phyloP scores from a whole-genome alignment of 2,888 invertebrate genomes.

The Rhyacophila evoluta region DNA sequence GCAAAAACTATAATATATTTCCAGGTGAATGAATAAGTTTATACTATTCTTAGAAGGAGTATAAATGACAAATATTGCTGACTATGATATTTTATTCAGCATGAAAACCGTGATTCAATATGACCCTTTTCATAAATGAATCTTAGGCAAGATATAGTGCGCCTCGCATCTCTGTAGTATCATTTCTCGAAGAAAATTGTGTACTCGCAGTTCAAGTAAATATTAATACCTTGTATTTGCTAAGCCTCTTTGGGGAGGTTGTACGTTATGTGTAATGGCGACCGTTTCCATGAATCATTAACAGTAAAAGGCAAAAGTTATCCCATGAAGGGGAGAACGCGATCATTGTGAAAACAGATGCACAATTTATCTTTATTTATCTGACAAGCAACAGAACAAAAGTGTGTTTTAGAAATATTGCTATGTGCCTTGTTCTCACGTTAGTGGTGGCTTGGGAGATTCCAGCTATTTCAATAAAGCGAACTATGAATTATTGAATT shows the following conservation, averaged over 20 bases:
- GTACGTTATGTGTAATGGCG: constrained; percentile 4
- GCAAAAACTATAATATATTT: too few relatives aligned
- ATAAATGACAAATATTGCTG: too few relatives aligned
- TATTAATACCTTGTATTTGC: constrained; percentile 1
- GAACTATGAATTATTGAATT: too few relatives aligned
- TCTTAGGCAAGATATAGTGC: background rate
- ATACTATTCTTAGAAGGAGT: too few relatives aligned
- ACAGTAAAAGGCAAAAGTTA: constrained; percentile 32
- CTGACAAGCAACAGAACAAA: constrained; percentile 31
- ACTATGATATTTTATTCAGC: background rate
- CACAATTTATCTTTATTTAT: constrained; percentile 47
- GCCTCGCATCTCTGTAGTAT: background rate
- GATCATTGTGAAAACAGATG: constrained; percentile 26
- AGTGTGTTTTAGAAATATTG: background rate
- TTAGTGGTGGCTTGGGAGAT: too few relatives aligned
- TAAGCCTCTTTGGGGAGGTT: background rate
- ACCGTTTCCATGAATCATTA: constrained; percentile 33
- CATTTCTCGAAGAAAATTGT: background rate
- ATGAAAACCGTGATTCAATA: background rate
- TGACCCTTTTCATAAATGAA: background rate
- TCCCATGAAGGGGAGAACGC: constrained; percentile 15
- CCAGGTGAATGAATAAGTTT: too few relatives aligned
- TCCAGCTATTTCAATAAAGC: too few relatives aligned
- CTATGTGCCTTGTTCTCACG: background rate
- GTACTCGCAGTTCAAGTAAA: constrained; percentile 1